phyloP scores from a whole-genome alignment of 2,797 vertebrate genomes.

The Parotocinclus haroldoi region DNA sequence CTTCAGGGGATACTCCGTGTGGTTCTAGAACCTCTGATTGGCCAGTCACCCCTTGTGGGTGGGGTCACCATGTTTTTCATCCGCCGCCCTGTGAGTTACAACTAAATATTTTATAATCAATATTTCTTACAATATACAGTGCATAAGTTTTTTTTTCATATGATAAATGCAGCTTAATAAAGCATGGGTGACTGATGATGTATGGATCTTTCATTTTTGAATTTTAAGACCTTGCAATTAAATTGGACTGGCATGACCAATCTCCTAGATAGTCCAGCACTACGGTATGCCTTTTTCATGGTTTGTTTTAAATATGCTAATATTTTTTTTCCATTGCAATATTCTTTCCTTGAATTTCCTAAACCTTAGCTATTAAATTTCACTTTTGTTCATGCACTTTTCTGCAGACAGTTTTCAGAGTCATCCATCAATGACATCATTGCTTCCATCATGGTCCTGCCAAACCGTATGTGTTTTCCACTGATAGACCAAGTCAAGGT shows the following conservation, averaged over 20 bases:
- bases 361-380: too few species aligned
- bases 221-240: conserved; percentile 74
- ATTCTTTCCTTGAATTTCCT: too few species aligned
- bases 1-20: conserved; percentile 83
- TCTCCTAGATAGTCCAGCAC: conserved; percentile 83
- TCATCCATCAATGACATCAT: conserved; percentile 84
- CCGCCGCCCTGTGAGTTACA: conserved; percentile 83
- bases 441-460: conserved; percentile 85
- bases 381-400: neutral
- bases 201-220: neutral
- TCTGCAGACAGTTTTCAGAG: conserved; percentile 81
- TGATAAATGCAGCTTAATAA: too few species aligned
- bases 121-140: neutral
- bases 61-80: conserved; percentile 93
- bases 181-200: neutral
- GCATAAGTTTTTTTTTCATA: neutral
- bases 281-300: conserved; percentile 72
- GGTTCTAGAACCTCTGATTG: conserved; percentile 87
- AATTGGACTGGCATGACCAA: conserved; percentile 95
- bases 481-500: conserved; percentile 86
- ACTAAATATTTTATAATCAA: neutral
- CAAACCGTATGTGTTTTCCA: conserved; percentile 90
- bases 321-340: too few species aligned
- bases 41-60: conserved; percentile 84
- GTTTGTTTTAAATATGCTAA: neutral